Evolutionary conservation across 2,113 vertebrate species (phyloP).

Genomic region (Patagioenas fasciata): DNA sequence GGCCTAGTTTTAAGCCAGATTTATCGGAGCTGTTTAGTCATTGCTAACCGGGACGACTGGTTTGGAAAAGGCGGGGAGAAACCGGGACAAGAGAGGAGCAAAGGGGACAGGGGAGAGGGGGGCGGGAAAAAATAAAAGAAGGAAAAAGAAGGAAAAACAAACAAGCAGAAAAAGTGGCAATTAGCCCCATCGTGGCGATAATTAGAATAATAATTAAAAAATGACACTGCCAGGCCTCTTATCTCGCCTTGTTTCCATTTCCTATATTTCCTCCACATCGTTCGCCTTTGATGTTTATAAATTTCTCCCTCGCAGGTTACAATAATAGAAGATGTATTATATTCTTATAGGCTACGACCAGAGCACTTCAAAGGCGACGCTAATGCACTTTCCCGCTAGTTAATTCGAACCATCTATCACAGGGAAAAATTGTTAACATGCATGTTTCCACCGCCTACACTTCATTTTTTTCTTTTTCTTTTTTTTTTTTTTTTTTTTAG

Average conservation of each 20-base stretch:
- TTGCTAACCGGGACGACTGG: background rate
- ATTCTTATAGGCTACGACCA: constrained; percentile 66
- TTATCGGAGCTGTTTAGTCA: constrained; percentile 60
- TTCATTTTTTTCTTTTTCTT: constrained; percentile 48
- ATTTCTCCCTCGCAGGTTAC: constrained; percentile 70
- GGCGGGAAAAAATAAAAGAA: background rate
- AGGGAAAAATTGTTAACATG: constrained; percentile 75
- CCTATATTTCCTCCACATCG: constrained; percentile 58
- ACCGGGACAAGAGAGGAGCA: background rate
- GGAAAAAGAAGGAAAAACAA: background rate
- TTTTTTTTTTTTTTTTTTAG: constrained; percentile 45
- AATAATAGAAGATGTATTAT: constrained; percentile 69
- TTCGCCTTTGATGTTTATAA: constrained; percentile 69
- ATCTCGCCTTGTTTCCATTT: constrained; percentile 71
- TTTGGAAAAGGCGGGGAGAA: background rate
- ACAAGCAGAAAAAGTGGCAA: constrained; percentile 15
- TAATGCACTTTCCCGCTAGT: constrained; percentile 75
- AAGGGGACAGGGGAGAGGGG: background rate
- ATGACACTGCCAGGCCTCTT: constrained; percentile 18
- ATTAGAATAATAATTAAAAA: constrained; percentile 55
- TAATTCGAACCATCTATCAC: constrained; percentile 82
- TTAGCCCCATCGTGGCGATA: background rate
- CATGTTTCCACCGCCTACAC: constrained; percentile 67
- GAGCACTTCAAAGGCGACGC: constrained; percentile 74
- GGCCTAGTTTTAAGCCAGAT: constrained; percentile 56